A percentile compares a stretch with the other conserved stretches of the same genome.
Conservation (phyloP, 2,113 vertebrate species). For the Myodes glareolus region DNA sequence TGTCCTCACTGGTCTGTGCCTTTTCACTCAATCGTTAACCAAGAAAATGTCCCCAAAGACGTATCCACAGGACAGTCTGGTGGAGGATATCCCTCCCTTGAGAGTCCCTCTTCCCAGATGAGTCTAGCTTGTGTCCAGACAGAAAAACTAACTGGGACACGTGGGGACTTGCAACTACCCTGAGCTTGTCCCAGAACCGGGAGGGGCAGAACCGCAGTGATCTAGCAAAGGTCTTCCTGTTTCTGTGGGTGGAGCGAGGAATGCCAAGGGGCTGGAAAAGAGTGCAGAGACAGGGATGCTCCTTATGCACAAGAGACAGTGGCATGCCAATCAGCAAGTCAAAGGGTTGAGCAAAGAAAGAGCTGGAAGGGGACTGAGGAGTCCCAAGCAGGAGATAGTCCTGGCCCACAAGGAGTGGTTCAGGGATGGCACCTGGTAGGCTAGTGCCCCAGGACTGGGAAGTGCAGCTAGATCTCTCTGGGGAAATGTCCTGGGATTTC, state of each 20-base stretch:
- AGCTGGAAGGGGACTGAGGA: background rate
- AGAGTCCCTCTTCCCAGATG: no score
- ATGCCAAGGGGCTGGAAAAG: background rate
- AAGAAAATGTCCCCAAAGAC: background rate
- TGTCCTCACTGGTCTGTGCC: background rate
- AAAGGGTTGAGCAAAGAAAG: background rate
- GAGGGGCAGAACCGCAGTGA: background rate
- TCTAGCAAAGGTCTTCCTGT: background rate
- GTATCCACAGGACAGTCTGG: background rate
- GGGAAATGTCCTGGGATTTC: background rate
- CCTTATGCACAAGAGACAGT: background rate
- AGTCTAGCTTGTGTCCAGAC: background rate
- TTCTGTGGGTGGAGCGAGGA: background rate
- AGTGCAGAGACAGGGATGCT: no score
- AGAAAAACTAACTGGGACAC: background rate
- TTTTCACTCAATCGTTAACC: background rate
- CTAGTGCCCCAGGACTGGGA: background rate
- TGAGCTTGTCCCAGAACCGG: background rate
- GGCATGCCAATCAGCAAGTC: background rate
- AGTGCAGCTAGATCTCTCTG: no score
- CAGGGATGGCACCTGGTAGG: no score
- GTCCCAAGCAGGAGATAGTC: background rate
- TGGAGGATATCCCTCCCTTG: background rate
- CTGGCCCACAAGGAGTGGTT: background rate
- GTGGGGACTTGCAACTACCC: background rate